Conservation (phyloP, 2,888 invertebrate genomes). For the Biston stratarius region DNA sequence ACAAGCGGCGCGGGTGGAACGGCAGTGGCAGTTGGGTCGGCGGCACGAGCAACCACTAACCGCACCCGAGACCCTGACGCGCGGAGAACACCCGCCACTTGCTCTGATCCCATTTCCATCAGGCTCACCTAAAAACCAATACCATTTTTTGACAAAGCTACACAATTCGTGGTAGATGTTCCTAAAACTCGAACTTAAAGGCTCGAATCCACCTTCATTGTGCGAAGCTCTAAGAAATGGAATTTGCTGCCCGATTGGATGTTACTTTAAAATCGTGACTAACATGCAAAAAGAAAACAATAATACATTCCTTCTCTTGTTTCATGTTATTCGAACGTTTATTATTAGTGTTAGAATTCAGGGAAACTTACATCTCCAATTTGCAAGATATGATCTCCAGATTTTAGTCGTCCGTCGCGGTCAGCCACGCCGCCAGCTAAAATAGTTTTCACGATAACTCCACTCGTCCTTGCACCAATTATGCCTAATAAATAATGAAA, state of each 20-base stretch:
- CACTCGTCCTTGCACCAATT: conserved; percentile 98
- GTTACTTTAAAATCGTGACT: too few relatives aligned
- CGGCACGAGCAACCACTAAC: conserved; percentile 96
- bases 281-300: too few relatives aligned
- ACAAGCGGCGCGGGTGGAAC: conserved; percentile 87
- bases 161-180: too few relatives aligned
- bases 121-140: conserved; percentile 81
- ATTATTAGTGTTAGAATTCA: too few relatives aligned
- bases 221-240: too few relatives aligned
- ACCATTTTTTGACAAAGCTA: background rate
- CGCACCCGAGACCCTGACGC: conserved; percentile 98
- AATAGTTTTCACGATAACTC: conserved; percentile 99
- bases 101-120: conserved; percentile 99
- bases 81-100: conserved; percentile 97
- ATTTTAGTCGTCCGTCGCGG: conserved; percentile 97
- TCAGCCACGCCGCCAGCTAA: conserved; percentile 99
- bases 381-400: conserved; percentile 99
- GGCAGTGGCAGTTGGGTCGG: conserved; percentile 89
- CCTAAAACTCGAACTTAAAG: too few relatives aligned
- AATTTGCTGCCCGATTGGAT: too few relatives aligned
- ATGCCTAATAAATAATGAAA: conserved; percentile 86
- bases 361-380: conserved; percentile 92
- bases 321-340: too few relatives aligned
- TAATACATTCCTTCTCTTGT: too few relatives aligned
- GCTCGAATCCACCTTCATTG: too few relatives aligned